Evolutionary conservation across 1,140 invertebrate species (phyloP).

Genomic region (Drosophila bocqueti): DNA sequence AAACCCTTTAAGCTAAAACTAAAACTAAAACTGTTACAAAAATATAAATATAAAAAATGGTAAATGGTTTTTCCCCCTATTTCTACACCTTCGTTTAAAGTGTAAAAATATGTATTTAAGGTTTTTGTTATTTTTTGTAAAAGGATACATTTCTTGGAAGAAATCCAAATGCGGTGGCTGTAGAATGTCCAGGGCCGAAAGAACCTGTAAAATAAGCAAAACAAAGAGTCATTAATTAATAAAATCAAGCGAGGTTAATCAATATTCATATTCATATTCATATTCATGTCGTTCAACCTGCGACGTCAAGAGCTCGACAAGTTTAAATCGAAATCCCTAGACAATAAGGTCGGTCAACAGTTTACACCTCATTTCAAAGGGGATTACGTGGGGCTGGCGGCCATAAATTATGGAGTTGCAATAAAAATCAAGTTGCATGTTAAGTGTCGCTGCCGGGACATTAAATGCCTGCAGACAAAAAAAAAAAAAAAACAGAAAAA

Average conservation of each 20-base stretch:
- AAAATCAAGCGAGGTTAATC: background rate
- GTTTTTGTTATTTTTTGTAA: conserved; percentile 53
- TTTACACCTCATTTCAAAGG: conserved; percentile 63
- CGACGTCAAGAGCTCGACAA: background rate
- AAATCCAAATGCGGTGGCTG: conserved; percentile 98
- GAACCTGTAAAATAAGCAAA: conserved; percentile 89
- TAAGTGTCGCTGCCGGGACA: conserved; percentile 75
- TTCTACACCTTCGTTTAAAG: background rate
- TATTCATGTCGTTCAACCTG: conserved; percentile 10
- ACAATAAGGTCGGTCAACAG: conserved; percentile 40
- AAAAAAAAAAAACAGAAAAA: conserved; percentile 6
- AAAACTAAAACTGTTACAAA: background rate
- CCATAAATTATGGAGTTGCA: conserved; percentile 69
- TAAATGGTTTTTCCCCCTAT: background rate
- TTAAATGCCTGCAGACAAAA: conserved; percentile 67
- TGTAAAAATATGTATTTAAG: background rate
- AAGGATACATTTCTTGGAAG: conserved; percentile 99
- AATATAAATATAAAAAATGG: background rate
- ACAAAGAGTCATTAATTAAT: conserved; percentile 49
- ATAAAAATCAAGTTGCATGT: conserved; percentile 79
- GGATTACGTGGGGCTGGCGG: conserved; percentile 20
- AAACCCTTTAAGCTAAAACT: too few species aligned
- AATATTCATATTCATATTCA: background rate
- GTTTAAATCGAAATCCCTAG: conserved; percentile 41
- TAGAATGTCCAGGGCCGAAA: conserved; percentile 97